phyloP scores from a whole-genome alignment of 1,140 invertebrate genomes.

The Heliothis subflexa region DNA sequence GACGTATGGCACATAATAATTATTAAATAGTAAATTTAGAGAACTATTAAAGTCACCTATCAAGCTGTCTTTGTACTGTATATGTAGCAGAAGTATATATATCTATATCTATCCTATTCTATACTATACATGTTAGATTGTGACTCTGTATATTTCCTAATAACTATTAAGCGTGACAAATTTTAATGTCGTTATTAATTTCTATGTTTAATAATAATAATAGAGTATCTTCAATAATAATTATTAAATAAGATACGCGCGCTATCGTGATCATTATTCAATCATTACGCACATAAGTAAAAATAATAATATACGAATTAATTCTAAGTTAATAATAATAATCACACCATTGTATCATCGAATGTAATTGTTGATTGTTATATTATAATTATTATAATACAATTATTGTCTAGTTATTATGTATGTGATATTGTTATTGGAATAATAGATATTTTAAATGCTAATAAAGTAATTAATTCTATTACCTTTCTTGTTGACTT shows the following conservation, averaged over 20 bases:
- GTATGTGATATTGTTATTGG: constrained; percentile 85
- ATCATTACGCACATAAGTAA: constrained; percentile 76
- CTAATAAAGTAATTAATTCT: constrained; percentile 73
- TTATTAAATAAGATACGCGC: constrained; percentile 45
- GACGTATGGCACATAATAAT: constrained; percentile 41
- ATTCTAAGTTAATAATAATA: constrained; percentile 68
- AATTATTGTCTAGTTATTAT: constrained; percentile 77
- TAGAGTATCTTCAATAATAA: constrained; percentile 49
- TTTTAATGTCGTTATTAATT: constrained; percentile 47
- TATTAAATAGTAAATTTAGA: constrained; percentile 43
- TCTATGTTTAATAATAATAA: constrained; percentile 47
- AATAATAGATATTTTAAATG: constrained; percentile 83
- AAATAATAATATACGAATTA: constrained; percentile 78
- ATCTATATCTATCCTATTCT: constrained; percentile 42
- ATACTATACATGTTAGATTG: constrained; percentile 41
- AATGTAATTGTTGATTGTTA: constrained; percentile 84
- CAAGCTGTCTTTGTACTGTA: constrained; percentile 52
- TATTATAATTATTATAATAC: constrained; percentile 62
- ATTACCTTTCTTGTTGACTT: constrained; percentile 83
- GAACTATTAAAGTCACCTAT: constrained; percentile 47
- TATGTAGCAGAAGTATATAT: constrained; percentile 49
- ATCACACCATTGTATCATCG: constrained; percentile 77
- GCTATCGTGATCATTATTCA: constrained; percentile 56
- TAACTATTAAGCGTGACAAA: constrained; percentile 49
- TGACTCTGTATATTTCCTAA: constrained; percentile 48